Conservation (phyloP, 1,140 invertebrate species). For the Drosophila dunni region DNA sequence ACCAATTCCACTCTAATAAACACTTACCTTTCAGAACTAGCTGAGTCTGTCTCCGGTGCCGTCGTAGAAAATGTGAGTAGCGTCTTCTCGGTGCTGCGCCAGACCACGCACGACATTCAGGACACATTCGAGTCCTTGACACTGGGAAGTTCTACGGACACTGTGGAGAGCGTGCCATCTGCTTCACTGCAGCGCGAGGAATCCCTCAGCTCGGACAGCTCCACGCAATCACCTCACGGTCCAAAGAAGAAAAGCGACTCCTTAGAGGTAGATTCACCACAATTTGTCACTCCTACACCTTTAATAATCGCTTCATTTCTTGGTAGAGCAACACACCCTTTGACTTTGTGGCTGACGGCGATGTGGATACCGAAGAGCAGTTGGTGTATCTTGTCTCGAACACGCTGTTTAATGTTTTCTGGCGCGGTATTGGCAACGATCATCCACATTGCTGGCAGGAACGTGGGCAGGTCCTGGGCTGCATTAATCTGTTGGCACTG, state of each 20-base stretch:
- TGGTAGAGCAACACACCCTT: constrained; percentile 64
- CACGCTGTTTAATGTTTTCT: constrained; percentile 87
- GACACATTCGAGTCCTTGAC: constrained; percentile 84
- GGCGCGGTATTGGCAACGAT: constrained; percentile 87
- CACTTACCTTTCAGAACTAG: constrained; percentile 78
- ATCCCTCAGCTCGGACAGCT: constrained; percentile 78
- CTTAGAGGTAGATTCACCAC: constrained; percentile 44
- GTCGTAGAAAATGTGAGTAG: constrained; percentile 86
- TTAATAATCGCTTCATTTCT: neutral
- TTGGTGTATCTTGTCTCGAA: constrained; percentile 87
- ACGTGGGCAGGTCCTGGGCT: constrained; percentile 87
- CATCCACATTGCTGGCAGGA: constrained; percentile 87
- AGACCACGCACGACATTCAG: constrained; percentile 86
- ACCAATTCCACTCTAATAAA: neutral
- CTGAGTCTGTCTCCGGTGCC: constrained; percentile 85
- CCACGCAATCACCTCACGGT: constrained; percentile 70
- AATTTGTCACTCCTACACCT: neutral
- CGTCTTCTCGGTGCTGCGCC: constrained; percentile 85
- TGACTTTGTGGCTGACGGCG: constrained; percentile 81
- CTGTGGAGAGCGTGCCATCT: constrained; percentile 31
- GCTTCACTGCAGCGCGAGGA: constrained; percentile 69
- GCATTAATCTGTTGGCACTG: constrained; percentile 87
- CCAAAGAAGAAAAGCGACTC: constrained; percentile 66
- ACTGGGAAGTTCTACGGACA: constrained; percentile 65
- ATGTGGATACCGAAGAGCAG: constrained; percentile 86